Evolutionary conservation across 2,113 vertebrate species (phyloP).

Genomic region (Forbesichthys agassizii): DNA sequence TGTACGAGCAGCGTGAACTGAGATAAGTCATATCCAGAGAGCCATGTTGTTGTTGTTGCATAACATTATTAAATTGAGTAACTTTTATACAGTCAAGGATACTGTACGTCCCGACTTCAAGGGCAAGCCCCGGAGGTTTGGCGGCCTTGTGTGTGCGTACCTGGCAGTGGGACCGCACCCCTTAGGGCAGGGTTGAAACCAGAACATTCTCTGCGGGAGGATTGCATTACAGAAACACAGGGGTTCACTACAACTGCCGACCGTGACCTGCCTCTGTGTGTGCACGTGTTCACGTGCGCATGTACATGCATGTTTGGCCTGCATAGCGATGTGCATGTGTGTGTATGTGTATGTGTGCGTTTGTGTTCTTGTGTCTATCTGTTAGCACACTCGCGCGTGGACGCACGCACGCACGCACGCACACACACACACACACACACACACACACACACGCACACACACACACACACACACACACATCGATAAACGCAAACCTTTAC

Average conservation of each 20-base stretch:
- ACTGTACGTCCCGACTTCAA: slow-evolving; percentile 54
- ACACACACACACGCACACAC: slow-evolving; percentile 23
- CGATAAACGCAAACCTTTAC: slow-evolving; percentile 6
- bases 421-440: too few relatives aligned
- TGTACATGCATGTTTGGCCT: slow-evolving; percentile 3
- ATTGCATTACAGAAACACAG: slow-evolving; percentile 67
- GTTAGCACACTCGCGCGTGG: background rate
- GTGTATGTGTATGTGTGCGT: slow-evolving; percentile 1
- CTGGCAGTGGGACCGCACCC: slow-evolving; percentile 63
- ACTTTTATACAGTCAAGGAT: slow-evolving; percentile 35
- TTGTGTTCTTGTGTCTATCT: slow-evolving; percentile 4
- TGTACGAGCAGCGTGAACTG: slow-evolving; percentile 34
- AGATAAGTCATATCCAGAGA: slow-evolving; percentile 46
- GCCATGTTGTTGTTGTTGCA: slow-evolving; percentile 37
- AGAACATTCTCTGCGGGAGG: slow-evolving; percentile 65
- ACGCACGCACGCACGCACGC: too few relatives aligned
- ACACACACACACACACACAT: slow-evolving; percentile 13
- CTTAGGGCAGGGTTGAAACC: slow-evolving; percentile 62
- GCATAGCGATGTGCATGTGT: background rate
- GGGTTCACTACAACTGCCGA: slow-evolving; percentile 53
- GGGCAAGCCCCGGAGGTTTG: slow-evolving; percentile 58
- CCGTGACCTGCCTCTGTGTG: slow-evolving; percentile 50
- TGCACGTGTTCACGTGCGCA: slow-evolving; percentile 3
- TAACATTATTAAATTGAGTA: slow-evolving; percentile 56
- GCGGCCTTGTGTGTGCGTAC: slow-evolving; percentile 52